Evolutionary conservation across 2,888 invertebrate genomes (phyloP), one percentile per base, ranked within the genome.

Genomic region (Macropis europaea): DNA sequence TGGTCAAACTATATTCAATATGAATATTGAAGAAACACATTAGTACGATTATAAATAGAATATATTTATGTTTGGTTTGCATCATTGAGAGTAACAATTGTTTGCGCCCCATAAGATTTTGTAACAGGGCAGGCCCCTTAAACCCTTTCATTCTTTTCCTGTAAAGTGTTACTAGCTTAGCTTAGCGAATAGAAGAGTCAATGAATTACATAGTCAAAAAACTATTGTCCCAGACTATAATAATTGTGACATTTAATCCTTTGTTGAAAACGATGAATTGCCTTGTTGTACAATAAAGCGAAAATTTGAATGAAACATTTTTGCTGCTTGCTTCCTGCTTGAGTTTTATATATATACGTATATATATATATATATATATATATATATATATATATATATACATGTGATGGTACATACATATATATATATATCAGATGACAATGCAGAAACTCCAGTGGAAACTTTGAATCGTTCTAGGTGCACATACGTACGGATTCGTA

Each of bases 221-320:
- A 84, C 82, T 80, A 84, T 85, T 82, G 82, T 81, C 86, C 83
- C 82, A 75, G 79, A 79, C 82, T 84, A 83, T 78, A 76, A 87
- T 83, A 82, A 87, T n/a, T 86, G 85, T 86, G 86, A 87, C 86
- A 85, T 82, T 86, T 84, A 86, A 86, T 88, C 86, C 82, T 87
- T 82, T 89, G 87, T 89, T 87, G 84, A 86, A 86, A 83, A 84
- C 82, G 77, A 86, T 86, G 83, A 87, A 84, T 87, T 87, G 87
- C 84, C 87, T 87, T 87, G 84, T 87, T 89, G 85, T 87, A 85
- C 86, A 88, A 88, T 88, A 87, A 89, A 86, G 79, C 81, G 79
- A 85, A 86, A 84, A 77, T 83, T 85, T 87, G 84, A 88, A 86
- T 83, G 83, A 88, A 85, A 84, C 77, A 83, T 76, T n/a, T n/a